Base-by-base conservation (phyloP, 1,140 invertebrate genomes). In the Drosophila jambulina region DNA sequence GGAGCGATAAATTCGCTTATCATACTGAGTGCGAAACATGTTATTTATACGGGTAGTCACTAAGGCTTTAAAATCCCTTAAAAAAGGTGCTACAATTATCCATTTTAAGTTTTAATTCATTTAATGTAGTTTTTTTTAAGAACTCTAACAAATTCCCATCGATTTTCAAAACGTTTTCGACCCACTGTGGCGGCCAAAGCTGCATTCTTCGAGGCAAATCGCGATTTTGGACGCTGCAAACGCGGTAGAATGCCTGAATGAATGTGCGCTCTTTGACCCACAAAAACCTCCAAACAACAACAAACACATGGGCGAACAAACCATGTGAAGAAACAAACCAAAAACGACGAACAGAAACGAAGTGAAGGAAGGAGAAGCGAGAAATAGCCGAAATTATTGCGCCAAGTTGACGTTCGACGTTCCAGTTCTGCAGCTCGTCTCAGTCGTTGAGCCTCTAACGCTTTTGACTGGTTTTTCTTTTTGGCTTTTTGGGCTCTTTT, bases 341-440 rank as follows among this genome's bases (percentile, higher is more conserved):
- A 63, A 57, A 42, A 25, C 36, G 45, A 63, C 45, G 23, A 25
- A 48, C 36, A 53, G 49, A 48, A 57, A 48, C 68, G 43, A 69
- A n/a, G 53, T 51, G 49, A 51, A 49, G 32, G 32, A 60, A 61
- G 48, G 53, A 72, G 62, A 82, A 62, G 78, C 76, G 48, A 71
- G 36, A 70, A 72, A 74, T 60, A 72, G 70, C 70, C 54, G 54
- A 83, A 80, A 84, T 80, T 75, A 69, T 84, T 85, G 82, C 81
- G 82, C 63, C 82, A 84, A 80, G 65, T 80, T 82, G 75, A 82
- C 62, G 64, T 70, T 68, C 48, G 67, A 62, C 67, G 80, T 84
- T 84, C 78, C 81, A 84, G 82, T 84, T 84, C 81, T 84, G 58
- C 77, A 62, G 43, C 21, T 27, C 68, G 38, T 71, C 68, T 69